Conservation (phyloP, 2,888 invertebrate species). For the Microplitis deprimator region DNA sequence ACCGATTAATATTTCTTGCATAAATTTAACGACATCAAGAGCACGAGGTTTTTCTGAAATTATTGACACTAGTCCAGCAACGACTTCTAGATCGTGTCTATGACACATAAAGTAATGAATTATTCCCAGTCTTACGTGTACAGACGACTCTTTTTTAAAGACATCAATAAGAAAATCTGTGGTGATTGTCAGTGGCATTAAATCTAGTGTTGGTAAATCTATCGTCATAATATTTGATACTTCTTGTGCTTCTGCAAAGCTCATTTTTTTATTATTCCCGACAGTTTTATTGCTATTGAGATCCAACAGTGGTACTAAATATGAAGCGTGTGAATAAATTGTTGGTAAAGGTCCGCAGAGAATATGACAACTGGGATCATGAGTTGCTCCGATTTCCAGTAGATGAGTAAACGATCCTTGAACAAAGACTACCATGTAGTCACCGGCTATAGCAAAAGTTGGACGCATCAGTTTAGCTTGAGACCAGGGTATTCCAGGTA, state of each 20-base stretch:
- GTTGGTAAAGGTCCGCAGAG: slow-evolving; percentile 77
- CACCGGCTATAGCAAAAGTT: slow-evolving; percentile 82
- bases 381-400: slow-evolving; percentile 86
- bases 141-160: slow-evolving; percentile 78
- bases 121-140: slow-evolving; percentile 84
- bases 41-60: slow-evolving; percentile 77
- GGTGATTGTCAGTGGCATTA: slow-evolving; percentile 78
- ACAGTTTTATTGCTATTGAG: slow-evolving; percentile 58
- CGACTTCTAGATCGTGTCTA: slow-evolving; percentile 81
- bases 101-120: slow-evolving; percentile 88
- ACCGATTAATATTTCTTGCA: slow-evolving; percentile 87
- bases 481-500: slow-evolving; percentile 86
- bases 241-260: slow-evolving; percentile 35
- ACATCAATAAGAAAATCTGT: slow-evolving; percentile 80
- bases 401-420: slow-evolving; percentile 89
- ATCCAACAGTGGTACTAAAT: slow-evolving; percentile 79
- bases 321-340: slow-evolving; percentile 74
- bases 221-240: slow-evolving; percentile 70
- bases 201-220: slow-evolving; percentile 81
- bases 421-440: slow-evolving; percentile 86
- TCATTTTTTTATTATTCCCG: slow-evolving; percentile 28
- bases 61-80: slow-evolving; percentile 80
- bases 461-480: slow-evolving; percentile 84
- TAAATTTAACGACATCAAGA: slow-evolving; percentile 77
- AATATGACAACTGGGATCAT: slow-evolving; percentile 88